Base-by-base conservation (phyloP, 2,888 invertebrate genomes). In the Atrina japonica region DNA sequence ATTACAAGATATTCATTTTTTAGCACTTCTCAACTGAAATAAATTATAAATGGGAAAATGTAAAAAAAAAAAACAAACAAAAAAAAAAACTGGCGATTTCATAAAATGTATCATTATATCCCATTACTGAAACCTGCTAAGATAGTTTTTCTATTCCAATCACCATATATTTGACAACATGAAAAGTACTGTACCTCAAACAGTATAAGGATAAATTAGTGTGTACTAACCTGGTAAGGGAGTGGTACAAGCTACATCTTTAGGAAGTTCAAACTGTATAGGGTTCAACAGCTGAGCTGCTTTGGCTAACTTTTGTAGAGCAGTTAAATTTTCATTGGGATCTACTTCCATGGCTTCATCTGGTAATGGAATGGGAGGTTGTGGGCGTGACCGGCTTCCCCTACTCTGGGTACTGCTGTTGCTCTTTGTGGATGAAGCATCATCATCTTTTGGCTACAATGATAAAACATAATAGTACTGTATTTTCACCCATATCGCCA, bases 281-380 rank as follows among this genome's bases (percentile, higher is more conserved):
- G 98, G 97, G 92, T 98, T 98, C 91, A 96, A 93, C 71, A 95
- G 92, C 79, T 94, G 94, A 1, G 97, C 97, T 0, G 96, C 96
- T 83, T 95, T 93, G 61, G 96, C 95, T 21, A 97, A 91, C 50
- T 95, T 93, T 84, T 95, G 94, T 89, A 97, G 93, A 0, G 96
- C 94, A 53, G 93, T 93, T 45, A 75, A 72, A 21, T 68, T 66
- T 14, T 53, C 60, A 40, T 80, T 78, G 9, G 73, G 72, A 43
- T 85, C 84, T n/a, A 76, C 76, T 41, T 72, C 73, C 41, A 80
- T 53, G 9, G 76, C 66, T 23, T 60, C 59, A 23, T 61, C 40
- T 16, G 55, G 50, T 11, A 61, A 14, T 25, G 71, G 58, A 7
- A 27, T 18, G 1, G 25, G 21, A 2, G 70, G 60, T n/a, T 76